A percentile compares a stretch with the other conserved stretches of the same genome.
These are phyloP conservation scores for Eulemur mongoz DNA, from an alignment of 2,797 vertebrate genomes.

Conservation along the genomic window DNA sequence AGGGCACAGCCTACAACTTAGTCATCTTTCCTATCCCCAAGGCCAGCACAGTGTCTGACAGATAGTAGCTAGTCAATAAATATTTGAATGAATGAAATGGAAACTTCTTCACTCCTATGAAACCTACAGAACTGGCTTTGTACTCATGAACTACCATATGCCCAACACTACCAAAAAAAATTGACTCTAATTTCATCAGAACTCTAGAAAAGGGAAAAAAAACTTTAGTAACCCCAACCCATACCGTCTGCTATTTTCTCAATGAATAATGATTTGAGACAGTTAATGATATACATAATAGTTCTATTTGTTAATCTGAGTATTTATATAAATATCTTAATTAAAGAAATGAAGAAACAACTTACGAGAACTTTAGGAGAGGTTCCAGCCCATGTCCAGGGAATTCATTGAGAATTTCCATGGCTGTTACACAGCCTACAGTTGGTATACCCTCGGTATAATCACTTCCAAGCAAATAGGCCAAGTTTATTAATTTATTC, in stretches of 20 bases:
- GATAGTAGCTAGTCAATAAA: background rate
- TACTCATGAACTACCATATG: background rate
- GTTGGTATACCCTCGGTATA: conserved; percentile 96
- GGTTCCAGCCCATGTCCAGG: conserved; percentile 93
- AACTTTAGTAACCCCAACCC: background rate
- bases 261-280: background rate
- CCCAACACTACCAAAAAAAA: background rate
- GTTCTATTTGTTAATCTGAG: background rate
- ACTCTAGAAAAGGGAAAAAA: background rate
- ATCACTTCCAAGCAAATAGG: conserved; percentile 97
- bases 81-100: background rate
- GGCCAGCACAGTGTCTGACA: background rate
- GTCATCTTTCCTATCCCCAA: background rate
- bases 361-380: conserved; percentile 91
- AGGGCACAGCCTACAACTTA: background rate
- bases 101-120: background rate
- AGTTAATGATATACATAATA: background rate
- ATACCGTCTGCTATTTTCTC: background rate
- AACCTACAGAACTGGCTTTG: background rate
- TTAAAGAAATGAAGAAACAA: background rate
- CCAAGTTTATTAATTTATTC: conserved; percentile 95
- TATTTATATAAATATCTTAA: background rate
- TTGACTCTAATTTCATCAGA: background rate
- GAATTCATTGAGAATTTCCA: conserved; percentile 99
- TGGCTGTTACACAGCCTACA: conserved; percentile 95